Base-by-base conservation (phyloP, 2,113 vertebrate species). In the Siniperca chuatsi region DNA sequence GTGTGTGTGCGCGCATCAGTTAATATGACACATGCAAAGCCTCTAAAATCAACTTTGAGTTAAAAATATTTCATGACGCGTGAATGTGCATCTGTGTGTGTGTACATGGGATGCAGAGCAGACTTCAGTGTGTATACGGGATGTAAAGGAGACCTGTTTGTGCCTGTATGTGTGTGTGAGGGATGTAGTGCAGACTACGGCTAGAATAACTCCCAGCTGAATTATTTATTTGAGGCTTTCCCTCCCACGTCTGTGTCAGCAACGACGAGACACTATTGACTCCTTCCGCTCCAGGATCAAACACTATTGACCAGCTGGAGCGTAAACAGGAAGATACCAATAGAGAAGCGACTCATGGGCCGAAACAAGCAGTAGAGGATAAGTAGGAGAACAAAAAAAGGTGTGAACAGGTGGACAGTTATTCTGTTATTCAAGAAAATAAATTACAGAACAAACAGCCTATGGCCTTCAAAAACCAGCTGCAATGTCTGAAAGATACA, bases 251-350 rank as follows among this genome's bases (percentile, higher is more conserved):
- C 81, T 21, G 40, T 69, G 69, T 77, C 44, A 1, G 57, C 46
- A 15, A 37, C 54, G 44, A 58, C 40, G 4, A 64, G 85, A 79
- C 78, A 44, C 75, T 71, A 83, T 83, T 23, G 77, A 78, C 66
- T 82, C 65, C 80, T 88, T 92, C 89, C 76, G 29, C 70, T 54
- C 3, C 0, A 1, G 37, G 71, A 85, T 91, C 85, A 89, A 89
- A 86, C 82, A n/a, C 54, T 54, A 83, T 73, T 64, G 65, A 79
- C 37, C 18, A 4, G 42, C 57, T n/a, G 33, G 37, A 52, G 64
- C 16, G 10, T 87, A 94, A 92, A 94, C 93, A 93, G 93, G 93
- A 94, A 93, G 86, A 78, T 48, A 20, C 64, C 75, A 78, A 89
- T 87, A 71, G 64, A 79, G 75, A 90, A 76, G 71, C 86, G 86